Percentiles rank a stretch among this genome's conserved stretches.
phyloP scores from a whole-genome alignment of 53 echinoderm and acorn worm species.

The Actinopyga echinites region DNA sequence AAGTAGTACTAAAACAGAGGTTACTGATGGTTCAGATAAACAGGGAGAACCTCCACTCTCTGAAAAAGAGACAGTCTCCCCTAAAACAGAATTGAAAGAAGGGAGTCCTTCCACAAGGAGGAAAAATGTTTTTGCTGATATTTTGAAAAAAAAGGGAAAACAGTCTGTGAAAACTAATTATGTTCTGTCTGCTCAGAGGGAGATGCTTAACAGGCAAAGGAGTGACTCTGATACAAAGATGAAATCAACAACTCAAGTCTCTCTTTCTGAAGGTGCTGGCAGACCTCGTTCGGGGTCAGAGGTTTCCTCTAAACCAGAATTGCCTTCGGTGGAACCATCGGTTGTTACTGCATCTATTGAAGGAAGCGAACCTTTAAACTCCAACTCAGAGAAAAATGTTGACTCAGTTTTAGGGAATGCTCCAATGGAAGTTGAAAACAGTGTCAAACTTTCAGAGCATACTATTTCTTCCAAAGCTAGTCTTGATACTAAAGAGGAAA shows the following conservation, averaged over 20 bases:
- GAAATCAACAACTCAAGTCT: background rate
- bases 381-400: too few relatives aligned
- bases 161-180: slow-evolving; percentile 64
- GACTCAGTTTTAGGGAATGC: too few relatives aligned
- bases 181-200: slow-evolving; percentile 77
- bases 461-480: too few relatives aligned
- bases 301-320: background rate
- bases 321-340: too few relatives aligned
- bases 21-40: background rate
- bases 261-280: background rate
- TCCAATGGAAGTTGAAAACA: too few relatives aligned
- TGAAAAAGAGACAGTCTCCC: background rate
- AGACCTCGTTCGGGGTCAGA: background rate
- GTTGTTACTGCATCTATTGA: too few relatives aligned
- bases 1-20: background rate
- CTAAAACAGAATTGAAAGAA: background rate
- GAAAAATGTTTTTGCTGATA: slow-evolving; percentile 64
- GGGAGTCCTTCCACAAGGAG: slow-evolving; percentile 43
- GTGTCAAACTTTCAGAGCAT: too few relatives aligned
- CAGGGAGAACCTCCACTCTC: background rate
- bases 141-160: slow-evolving; percentile 75
- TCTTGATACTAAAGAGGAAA: too few relatives aligned
- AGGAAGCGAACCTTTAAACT: too few relatives aligned
- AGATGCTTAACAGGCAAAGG: slow-evolving; percentile 62
- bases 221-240: slow-evolving; percentile 44